Evolutionary conservation across 1,140 invertebrate species (phyloP).

Genomic region (Atta cephalotes): DNA sequence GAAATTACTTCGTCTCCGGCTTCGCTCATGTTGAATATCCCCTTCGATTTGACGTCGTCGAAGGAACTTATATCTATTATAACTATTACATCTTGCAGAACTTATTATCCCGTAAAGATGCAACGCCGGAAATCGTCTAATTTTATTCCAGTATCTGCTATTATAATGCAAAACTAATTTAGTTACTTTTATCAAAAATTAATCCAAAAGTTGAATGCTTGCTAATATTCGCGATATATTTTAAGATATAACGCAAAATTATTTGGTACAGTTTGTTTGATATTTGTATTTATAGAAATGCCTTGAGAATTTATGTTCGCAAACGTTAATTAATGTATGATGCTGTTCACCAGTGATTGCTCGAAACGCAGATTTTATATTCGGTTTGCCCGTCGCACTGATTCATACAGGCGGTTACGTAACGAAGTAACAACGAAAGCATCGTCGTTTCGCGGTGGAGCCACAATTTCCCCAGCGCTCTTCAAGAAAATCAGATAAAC

Average conservation of each 20-base stretch:
- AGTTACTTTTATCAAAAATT: conserved; percentile 16
- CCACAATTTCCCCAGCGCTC: conserved; percentile 34
- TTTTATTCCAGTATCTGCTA: neutral
- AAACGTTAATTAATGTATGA: neutral
- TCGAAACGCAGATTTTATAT: conserved; percentile 47
- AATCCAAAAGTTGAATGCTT: neutral
- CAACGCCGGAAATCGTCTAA: neutral
- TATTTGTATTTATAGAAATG: conserved; percentile 3
- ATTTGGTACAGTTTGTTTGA: neutral
- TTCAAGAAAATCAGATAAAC: conserved; percentile 61
- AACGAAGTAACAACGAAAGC: conserved; percentile 55
- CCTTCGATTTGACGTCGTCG: conserved; percentile 75
- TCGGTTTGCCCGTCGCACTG: conserved; percentile 7
- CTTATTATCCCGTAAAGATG: neutral
- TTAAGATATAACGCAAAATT: neutral
- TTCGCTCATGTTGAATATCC: conserved; percentile 70
- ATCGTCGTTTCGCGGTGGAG: conserved; percentile 1
- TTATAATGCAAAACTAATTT: neutral
- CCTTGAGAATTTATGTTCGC: neutral
- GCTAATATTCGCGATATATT: neutral
- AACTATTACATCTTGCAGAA: neutral
- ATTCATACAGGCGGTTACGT: conserved; percentile 33
- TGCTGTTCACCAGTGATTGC: conserved; percentile 6
- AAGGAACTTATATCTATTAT: conserved; percentile 34
- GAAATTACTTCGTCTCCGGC: conserved; percentile 82